Conservation (phyloP, 2,113 vertebrate genomes). For the Plotosus lineatus region DNA sequence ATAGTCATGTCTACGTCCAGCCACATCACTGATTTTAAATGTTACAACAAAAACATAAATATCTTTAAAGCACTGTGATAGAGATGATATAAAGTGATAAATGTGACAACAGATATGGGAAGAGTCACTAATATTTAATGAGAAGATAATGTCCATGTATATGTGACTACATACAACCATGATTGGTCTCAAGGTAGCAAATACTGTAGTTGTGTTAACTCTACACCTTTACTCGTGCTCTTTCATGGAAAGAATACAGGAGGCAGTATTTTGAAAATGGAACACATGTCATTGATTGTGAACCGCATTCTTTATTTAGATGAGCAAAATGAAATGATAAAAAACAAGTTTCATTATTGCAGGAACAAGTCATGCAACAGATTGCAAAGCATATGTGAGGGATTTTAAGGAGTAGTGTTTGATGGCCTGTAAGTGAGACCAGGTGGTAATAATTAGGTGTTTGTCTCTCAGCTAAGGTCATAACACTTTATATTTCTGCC, state of each 20-base stretch:
- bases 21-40: not conserved
- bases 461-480: not conserved
- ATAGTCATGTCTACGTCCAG: not conserved
- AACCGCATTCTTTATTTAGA: no score
- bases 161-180: not conserved
- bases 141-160: not conserved
- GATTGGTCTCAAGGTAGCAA: not conserved
- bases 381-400: no score
- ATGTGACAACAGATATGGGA: not conserved
- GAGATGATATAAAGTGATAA: not conserved
- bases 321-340: not conserved
- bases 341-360: not conserved
- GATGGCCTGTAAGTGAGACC: not conserved
- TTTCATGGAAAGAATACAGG: not conserved
- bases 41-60: not conserved
- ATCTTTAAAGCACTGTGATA: not conserved
- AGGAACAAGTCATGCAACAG: not conserved
- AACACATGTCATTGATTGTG: no score
- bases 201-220: no score
- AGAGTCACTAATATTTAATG: not conserved
- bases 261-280: not conserved
- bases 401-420: not conserved
- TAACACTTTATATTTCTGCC: not conserved
- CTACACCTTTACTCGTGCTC: not conserved
- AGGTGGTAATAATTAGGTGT: not conserved